phyloP scores from a whole-genome alignment of 2,888 invertebrate genomes.

The Heliconius charithonia region DNA sequence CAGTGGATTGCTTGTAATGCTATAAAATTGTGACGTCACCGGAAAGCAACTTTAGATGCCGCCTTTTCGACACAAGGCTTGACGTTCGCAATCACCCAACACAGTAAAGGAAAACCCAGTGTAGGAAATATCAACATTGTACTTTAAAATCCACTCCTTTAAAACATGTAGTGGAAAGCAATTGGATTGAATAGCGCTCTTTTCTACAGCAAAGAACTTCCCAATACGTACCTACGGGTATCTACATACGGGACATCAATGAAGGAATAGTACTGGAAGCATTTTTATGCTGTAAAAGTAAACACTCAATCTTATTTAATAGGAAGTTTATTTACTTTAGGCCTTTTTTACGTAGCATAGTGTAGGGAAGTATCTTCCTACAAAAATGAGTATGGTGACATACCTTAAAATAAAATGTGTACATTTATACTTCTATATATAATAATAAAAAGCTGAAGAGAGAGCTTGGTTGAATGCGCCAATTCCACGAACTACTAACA shows the following conservation, averaged over 20 bases:
- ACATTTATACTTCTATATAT: too few species aligned
- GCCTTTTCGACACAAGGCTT: slow-evolving; percentile 28
- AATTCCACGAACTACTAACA: too few species aligned
- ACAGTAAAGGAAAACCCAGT: slow-evolving; percentile 28
- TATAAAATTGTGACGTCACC: slow-evolving; percentile 16
- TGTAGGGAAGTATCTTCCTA: too few species aligned
- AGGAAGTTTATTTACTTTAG: too few species aligned
- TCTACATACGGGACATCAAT: neutral
- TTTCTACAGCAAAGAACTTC: slow-evolving; percentile 4
- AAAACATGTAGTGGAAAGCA: slow-evolving; percentile 38
- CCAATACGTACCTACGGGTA: slow-evolving; percentile 2
- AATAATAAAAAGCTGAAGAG: too few species aligned
- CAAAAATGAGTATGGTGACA: too few species aligned
- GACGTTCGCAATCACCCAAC: slow-evolving; percentile 33
- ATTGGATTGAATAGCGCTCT: slow-evolving; percentile 35
- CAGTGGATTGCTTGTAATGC: neutral
- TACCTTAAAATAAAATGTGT: too few species aligned
- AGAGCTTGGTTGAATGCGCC: too few species aligned
- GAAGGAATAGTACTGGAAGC: neutral
- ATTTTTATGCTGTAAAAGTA: too few species aligned
- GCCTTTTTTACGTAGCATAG: too few species aligned
- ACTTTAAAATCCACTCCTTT: slow-evolving; percentile 31
- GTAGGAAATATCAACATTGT: slow-evolving; percentile 7
- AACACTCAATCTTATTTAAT: too few species aligned
- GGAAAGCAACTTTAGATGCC: slow-evolving; percentile 36